These are phyloP conservation scores for Silurus asotus DNA, from an alignment of 2,113 vertebrate genomes.

Conservation along the genomic window DNA sequence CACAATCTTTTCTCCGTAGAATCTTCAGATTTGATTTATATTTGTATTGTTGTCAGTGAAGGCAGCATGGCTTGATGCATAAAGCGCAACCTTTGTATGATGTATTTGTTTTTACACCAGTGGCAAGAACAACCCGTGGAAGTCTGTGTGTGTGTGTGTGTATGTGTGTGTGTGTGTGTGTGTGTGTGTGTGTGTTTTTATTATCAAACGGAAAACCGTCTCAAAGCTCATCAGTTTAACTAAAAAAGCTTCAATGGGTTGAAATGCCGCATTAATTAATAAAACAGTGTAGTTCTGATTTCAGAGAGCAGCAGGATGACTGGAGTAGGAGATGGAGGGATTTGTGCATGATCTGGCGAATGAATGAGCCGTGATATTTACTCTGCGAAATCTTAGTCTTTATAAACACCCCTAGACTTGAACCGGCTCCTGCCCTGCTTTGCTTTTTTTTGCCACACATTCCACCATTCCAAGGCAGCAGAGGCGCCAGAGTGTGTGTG, in stretches of 20 bases:
- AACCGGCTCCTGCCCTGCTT: neutral
- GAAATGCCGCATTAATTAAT: neutral
- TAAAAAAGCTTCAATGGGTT: neutral
- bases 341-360: neutral
- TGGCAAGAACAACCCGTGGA: neutral
- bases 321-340: neutral
- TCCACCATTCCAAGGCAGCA: neutral
- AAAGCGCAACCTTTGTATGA: neutral
- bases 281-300: neutral
- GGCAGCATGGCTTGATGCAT: neutral
- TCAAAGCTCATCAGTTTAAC: neutral
- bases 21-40: neutral
- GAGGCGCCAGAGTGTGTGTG: neutral
- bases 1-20: too few relatives aligned
- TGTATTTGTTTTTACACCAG: neutral
- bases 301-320: neutral
- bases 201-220: neutral
- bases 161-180: neutral
- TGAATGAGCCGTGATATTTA: constrained; percentile 27
- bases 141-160: neutral
- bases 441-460: neutral
- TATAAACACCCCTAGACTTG: neutral
- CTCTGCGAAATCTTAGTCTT: neutral
- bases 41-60: neutral
- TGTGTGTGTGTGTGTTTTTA: neutral